Base-by-base conservation (phyloP, 2,797 vertebrate species). In the Rhynchonycteris naso region DNA sequence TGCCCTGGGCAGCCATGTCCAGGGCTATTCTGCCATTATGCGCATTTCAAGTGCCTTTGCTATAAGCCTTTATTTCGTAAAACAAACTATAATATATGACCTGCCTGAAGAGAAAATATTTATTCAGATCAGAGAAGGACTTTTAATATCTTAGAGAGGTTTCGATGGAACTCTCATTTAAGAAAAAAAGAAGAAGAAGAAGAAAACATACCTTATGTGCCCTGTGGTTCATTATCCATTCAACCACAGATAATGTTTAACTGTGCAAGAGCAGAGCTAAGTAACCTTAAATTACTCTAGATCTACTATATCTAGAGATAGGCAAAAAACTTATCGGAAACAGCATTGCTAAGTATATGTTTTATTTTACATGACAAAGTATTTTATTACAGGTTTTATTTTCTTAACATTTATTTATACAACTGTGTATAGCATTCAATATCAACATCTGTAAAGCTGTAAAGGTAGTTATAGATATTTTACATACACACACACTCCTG, bases 61-160 rank as follows among this genome's bases (percentile, higher is more conserved):
- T 95, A 87, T 85, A 92, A 90, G 38, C 84, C 93, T 96, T 96
- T 96, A 97, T 97, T 98, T 97, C 96, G 96, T 98, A 96, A 97
- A 98, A 97, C 92, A 86, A 98, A 93, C 79, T 95, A 86, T 82
- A 95, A 97, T 93, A 93, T 58, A 97, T 95, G 96, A 78, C 95
- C 97, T 97, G 74, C 95, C 94, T 92, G 80, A 96, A 97, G 86
- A 94, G 96, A 96, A 97, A 95, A 79, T 81, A 93, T 74, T 69
- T 22, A 75, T 88, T 95, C 92, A 94, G 96, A 97, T 92, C 81
- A 56, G 75, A 93, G 84, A 74, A 38, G 93, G 65, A 5, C 83
- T 94, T 96, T 97, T 91, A 80, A 96, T 88, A 87, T 91, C 26
- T 24, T n/a, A 95, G 82, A 96, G 50, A 85, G 35, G 78, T 35